Conservation (phyloP, 1,140 invertebrate genomes). For the Pseudomyrmex cubaensis region DNA sequence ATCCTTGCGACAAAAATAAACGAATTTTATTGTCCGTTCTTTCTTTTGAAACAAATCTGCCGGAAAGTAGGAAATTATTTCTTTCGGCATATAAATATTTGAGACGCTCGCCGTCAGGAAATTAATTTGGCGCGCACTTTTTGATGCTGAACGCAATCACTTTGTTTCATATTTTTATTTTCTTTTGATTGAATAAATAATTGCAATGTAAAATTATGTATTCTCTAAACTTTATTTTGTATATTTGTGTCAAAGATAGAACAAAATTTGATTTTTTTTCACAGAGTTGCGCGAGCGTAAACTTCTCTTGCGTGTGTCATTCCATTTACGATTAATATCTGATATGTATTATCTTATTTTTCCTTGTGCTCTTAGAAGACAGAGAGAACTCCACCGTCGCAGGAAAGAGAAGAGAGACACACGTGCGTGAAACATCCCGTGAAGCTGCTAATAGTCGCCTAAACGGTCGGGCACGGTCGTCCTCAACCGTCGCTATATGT, state of each 20-base stretch:
- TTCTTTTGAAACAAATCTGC: neutral
- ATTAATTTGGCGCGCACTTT: neutral
- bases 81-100: neutral
- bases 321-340: no score
- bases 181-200: no score
- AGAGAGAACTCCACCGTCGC: neutral
- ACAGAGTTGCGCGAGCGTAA: no score
- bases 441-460: conserved; percentile 78
- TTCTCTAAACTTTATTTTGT: no score
- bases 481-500: conserved; percentile 74
- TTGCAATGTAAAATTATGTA: no score
- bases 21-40: neutral
- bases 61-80: conserved; percentile 11
- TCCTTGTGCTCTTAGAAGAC: neutral
- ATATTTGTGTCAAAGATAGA: no score
- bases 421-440: conserved; percentile 62
- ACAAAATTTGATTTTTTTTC: no score
- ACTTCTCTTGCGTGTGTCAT: no score
- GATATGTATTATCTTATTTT: no score
- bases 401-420: neutral
- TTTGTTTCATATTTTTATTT: no score
- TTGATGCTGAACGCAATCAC: neutral
- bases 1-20: conserved; percentile 20
- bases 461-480: conserved; percentile 73
- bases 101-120: neutral